Percentiles rank a stretch among this genome's conserved stretches.
phyloP scores from a whole-genome alignment of 2,113 vertebrate species.

The Salvelinus fontinalis region DNA sequence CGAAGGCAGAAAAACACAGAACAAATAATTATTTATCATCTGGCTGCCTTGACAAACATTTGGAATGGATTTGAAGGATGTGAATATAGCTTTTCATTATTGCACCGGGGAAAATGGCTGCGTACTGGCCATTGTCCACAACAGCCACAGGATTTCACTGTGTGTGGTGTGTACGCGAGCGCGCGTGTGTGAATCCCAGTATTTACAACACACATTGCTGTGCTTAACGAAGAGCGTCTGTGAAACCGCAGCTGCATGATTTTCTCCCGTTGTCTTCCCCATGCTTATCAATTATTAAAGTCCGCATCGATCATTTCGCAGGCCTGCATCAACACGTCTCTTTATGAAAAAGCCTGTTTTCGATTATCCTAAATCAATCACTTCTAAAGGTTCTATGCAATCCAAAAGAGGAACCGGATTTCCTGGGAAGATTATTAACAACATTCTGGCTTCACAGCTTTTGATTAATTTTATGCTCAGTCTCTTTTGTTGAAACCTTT shows the following conservation, averaged over 20 bases:
- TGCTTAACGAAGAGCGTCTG: slow-evolving; percentile 67
- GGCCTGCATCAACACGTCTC: slow-evolving; percentile 67
- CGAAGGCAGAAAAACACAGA: neutral
- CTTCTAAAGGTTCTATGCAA: slow-evolving; percentile 46
- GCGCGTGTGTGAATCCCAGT: slow-evolving; percentile 42
- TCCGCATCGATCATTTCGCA: slow-evolving; percentile 73
- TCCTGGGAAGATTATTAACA: neutral
- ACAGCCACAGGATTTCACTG: neutral
- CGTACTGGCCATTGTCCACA: neutral
- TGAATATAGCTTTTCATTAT: neutral
- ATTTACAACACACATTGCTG: slow-evolving; percentile 62
- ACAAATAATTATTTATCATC: neutral
- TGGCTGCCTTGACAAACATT: neutral
- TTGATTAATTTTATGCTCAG: too few species aligned
- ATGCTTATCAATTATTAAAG: slow-evolving; percentile 80
- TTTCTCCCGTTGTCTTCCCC: slow-evolving; percentile 67
- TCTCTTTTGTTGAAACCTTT: too few species aligned
- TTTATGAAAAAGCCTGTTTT: slow-evolving; percentile 52
- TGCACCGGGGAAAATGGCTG: neutral
- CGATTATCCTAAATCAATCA: slow-evolving; percentile 65
- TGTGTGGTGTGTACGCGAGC: too few species aligned
- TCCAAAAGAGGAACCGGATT: slow-evolving; percentile 29
- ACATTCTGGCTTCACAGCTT: neutral
- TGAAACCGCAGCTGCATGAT: slow-evolving; percentile 72
- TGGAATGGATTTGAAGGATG: neutral